Conservation (phyloP, 2,113 vertebrate species). For the Anoplopoma fimbria region DNA sequence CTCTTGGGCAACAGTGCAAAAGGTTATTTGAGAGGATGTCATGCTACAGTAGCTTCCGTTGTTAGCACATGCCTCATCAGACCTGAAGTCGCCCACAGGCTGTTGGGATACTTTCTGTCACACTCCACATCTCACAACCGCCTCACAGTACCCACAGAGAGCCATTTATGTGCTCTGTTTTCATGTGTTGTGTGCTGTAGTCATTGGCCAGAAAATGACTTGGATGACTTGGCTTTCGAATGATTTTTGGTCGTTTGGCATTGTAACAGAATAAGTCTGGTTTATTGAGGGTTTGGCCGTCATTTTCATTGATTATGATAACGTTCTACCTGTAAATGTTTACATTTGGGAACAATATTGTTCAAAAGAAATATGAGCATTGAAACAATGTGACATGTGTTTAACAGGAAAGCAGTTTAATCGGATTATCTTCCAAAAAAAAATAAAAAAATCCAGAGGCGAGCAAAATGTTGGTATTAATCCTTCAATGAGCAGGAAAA, state of each 20-base stretch:
- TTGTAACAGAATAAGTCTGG: no score
- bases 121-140: constrained; percentile 28
- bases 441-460: no score
- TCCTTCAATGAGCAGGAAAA: not conserved
- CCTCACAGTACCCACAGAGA: not conserved
- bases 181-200: not conserved
- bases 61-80: constrained; percentile 26
- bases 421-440: not conserved
- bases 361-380: not conserved
- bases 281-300: no score
- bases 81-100: constrained; percentile 27
- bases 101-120: constrained; percentile 49
- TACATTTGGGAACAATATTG: no score
- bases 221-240: no score
- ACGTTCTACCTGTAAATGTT: no score
- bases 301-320: no score
- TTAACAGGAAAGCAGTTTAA: not conserved
- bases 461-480: not conserved
- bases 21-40: constrained; percentile 28
- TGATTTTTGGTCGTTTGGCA: not conserved
- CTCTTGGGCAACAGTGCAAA: constrained; percentile 2
- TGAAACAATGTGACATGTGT: not conserved
- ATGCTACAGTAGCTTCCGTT: constrained; percentile 27
- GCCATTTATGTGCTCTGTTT: not conserved
- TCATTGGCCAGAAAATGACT: no score